phyloP scores from a whole-genome alignment of 2,797 vertebrate species.

The Tangara arthus region DNA sequence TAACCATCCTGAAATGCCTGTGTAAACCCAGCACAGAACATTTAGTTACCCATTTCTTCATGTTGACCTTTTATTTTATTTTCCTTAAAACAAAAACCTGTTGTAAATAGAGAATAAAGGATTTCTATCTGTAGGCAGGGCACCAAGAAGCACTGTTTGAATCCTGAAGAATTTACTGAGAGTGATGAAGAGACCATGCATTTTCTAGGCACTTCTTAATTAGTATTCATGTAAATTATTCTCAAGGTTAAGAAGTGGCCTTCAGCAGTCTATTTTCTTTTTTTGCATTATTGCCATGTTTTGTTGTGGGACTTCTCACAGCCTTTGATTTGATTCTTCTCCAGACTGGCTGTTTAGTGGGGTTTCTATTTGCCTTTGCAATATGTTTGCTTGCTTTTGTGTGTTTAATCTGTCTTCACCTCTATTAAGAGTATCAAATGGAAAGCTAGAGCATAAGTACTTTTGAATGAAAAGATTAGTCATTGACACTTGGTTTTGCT shows the following conservation, averaged over 20 bases:
- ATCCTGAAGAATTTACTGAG: neutral
- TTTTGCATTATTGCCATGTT: neutral
- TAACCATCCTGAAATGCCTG: constrained; percentile 17
- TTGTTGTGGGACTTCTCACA: neutral
- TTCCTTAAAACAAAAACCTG: neutral
- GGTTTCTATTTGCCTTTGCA: neutral
- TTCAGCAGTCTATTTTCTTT: neutral
- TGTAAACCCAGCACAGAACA: constrained; percentile 1
- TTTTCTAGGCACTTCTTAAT: neutral
- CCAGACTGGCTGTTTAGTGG: neutral
- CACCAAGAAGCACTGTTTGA: neutral
- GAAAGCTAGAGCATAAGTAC: neutral
- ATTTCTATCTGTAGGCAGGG: neutral
- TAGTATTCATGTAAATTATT: neutral
- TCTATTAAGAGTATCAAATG: neutral
- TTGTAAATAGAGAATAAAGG: neutral
- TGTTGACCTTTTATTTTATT: neutral
- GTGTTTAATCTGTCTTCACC: neutral
- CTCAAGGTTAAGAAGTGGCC: neutral
- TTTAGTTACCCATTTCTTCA: neutral
- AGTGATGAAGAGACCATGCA: neutral
- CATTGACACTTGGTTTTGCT: neutral
- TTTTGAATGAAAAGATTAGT: neutral
- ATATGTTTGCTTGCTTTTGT: neutral
- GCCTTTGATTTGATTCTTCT: neutral